These are phyloP conservation scores for Drosophila mercatorum DNA, from an alignment of 2,888 invertebrate species.

Conservation along the genomic window DNA sequence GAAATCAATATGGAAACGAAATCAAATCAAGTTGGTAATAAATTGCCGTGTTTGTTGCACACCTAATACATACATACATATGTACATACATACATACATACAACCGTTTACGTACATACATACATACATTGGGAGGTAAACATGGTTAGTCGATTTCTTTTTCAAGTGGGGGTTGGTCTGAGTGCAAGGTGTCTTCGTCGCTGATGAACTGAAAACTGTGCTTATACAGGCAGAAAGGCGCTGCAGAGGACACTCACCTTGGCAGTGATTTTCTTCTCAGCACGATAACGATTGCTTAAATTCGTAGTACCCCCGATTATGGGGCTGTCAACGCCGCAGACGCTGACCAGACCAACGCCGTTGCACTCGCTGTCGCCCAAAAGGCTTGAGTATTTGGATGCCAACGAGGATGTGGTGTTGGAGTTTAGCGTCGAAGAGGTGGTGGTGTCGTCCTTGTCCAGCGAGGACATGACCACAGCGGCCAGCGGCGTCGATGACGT, in stretches of 20 bases:
- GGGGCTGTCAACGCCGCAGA: constrained; percentile 67
- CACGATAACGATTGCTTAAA: constrained; percentile 83
- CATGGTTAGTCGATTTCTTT: background rate
- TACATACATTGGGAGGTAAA: constrained; percentile 3
- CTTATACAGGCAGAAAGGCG: background rate
- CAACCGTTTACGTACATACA: constrained; percentile 12
- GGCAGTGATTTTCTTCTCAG: constrained; percentile 85
- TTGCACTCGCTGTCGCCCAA: constrained; percentile 80
- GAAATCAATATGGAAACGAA: constrained; percentile 36
- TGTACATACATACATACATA: constrained; percentile 15
- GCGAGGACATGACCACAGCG: constrained; percentile 72
- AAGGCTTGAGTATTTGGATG: constrained; percentile 81
- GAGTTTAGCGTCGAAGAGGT: constrained; percentile 78
- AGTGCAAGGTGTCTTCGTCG: constrained; percentile 34
- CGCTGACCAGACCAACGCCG: constrained; percentile 53
- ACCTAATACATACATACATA: constrained; percentile 16
- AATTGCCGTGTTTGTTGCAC: constrained; percentile 2
- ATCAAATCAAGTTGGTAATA: constrained; percentile 24
- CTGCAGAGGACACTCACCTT: constrained; percentile 77
- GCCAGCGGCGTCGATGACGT: constrained; percentile 82
- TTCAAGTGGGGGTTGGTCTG: constrained; percentile 2
- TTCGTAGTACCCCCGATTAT: constrained; percentile 71
- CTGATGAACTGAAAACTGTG: constrained; percentile 47
- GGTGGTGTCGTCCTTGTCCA: constrained; percentile 80
- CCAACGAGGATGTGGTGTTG: constrained; percentile 79